These are phyloP conservation scores for Gallinago jamesoni DNA, from an alignment of 2,113 vertebrate genomes.

Conservation along the genomic window DNA sequence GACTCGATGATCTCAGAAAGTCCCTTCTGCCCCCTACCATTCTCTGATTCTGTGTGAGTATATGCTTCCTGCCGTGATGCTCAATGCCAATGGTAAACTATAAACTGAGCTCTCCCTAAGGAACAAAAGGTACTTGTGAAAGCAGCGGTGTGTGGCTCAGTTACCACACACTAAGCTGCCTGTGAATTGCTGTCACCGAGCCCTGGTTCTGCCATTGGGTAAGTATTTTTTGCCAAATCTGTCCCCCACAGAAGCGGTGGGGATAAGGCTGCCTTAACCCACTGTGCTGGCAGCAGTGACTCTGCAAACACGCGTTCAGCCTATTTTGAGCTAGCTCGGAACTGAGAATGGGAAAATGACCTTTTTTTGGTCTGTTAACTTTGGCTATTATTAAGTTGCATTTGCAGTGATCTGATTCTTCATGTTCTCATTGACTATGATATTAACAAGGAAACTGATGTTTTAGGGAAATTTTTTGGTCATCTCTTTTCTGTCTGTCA, in stretches of 20 bases:
- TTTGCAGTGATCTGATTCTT: not conserved
- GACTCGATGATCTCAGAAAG: not conserved
- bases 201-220: not conserved
- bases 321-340: not conserved
- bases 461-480: not conserved
- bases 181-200: not conserved
- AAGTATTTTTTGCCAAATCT: not conserved
- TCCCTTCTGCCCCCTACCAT: not conserved
- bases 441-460: not conserved
- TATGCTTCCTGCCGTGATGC: not conserved
- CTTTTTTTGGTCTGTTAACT: not conserved
- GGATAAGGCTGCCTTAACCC: not conserved
- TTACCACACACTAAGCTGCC: fast-evolving
- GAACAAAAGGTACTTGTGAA: not conserved
- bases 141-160: not conserved
- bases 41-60: not conserved
- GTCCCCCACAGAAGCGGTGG: not conserved
- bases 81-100: not conserved
- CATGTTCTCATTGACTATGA: fast-evolving
- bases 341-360: not conserved
- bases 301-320: not conserved
- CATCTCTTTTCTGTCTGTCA: not conserved
- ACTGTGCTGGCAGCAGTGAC: not conserved
- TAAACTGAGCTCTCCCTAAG: not conserved
- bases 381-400: not conserved